Conservation (phyloP, 92 coral and sea anemone species). For the Umimayanthus kanabou region DNA sequence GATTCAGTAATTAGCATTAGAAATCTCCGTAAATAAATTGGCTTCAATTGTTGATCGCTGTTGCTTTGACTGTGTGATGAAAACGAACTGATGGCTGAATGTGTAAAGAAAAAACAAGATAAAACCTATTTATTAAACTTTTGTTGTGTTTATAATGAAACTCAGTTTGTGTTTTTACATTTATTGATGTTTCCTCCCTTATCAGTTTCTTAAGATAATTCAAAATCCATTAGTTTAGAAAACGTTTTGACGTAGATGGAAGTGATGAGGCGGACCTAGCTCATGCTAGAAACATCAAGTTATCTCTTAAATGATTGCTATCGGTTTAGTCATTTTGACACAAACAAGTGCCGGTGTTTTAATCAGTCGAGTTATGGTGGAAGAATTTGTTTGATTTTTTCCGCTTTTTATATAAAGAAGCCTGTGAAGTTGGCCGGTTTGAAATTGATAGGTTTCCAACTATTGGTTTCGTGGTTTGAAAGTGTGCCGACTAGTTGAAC, state of each 20-base stretch:
- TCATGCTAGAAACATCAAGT: neutral
- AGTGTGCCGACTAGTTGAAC: neutral
- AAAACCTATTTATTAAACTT: too few species aligned
- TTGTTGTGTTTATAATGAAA: neutral
- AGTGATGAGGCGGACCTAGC: neutral
- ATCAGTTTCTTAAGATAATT: neutral
- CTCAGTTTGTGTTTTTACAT: neutral
- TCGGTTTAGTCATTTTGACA: neutral
- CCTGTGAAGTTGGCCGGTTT: neutral
- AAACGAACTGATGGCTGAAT: too few species aligned
- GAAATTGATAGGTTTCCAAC: neutral
- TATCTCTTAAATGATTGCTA: neutral
- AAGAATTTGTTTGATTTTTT: neutral
- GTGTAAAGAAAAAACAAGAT: neutral
- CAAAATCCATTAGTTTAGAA: neutral
- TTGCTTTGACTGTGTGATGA: too few species aligned
- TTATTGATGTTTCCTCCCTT: neutral
- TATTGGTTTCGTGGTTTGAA: neutral
- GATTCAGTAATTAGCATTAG: too few species aligned
- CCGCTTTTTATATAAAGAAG: neutral
- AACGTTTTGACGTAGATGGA: neutral
- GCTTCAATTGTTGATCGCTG: too few species aligned
- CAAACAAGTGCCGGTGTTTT: neutral
- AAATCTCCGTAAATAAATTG: too few species aligned
- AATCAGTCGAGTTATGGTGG: neutral